phyloP scores from a whole-genome alignment of 2,113 vertebrate genomes.

The Periophthalmus modestus region DNA sequence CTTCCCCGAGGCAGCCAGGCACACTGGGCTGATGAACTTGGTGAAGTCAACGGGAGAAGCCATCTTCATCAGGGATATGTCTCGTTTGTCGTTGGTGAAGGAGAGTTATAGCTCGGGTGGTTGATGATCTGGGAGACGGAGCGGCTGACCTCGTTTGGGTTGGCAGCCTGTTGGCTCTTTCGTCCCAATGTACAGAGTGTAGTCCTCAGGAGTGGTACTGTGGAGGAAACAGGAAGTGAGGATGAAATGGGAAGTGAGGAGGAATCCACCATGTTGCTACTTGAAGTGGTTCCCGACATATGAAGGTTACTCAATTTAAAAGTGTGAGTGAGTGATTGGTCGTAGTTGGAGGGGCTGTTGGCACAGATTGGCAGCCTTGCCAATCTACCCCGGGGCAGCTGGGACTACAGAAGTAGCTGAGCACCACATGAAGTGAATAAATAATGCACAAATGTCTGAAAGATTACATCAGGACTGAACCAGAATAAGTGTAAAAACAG shows the following conservation, averaged over 20 bases:
- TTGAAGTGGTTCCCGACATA: too few species aligned
- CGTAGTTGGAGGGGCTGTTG: too few species aligned
- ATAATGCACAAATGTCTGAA: too few species aligned
- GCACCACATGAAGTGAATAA: too few species aligned
- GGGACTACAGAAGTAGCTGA: too few species aligned
- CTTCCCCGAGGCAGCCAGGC: constrained; percentile 74
- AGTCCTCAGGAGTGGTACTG: fast-evolving
- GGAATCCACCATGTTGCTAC: neutral
- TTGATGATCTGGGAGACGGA: constrained; percentile 27
- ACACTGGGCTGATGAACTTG: constrained; percentile 72
- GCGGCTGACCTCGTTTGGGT: constrained; percentile 18
- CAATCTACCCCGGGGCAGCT: too few species aligned
- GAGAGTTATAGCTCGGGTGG: constrained; percentile 57
- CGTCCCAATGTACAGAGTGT: constrained; percentile 39
- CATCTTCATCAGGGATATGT: constrained; percentile 77
- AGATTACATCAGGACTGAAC: too few species aligned
- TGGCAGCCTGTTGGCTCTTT: constrained; percentile 3
- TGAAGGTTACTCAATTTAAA: too few species aligned
- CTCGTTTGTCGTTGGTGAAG: constrained; percentile 62
- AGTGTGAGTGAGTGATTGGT: too few species aligned
- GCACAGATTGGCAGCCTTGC: too few species aligned
- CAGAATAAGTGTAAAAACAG: too few species aligned
- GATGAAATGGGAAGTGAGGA: too few species aligned
- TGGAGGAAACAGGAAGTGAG: neutral
- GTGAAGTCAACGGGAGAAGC: constrained; percentile 53